Conservation (phyloP, 2,113 vertebrate genomes). For the Pluvianellus socialis region DNA sequence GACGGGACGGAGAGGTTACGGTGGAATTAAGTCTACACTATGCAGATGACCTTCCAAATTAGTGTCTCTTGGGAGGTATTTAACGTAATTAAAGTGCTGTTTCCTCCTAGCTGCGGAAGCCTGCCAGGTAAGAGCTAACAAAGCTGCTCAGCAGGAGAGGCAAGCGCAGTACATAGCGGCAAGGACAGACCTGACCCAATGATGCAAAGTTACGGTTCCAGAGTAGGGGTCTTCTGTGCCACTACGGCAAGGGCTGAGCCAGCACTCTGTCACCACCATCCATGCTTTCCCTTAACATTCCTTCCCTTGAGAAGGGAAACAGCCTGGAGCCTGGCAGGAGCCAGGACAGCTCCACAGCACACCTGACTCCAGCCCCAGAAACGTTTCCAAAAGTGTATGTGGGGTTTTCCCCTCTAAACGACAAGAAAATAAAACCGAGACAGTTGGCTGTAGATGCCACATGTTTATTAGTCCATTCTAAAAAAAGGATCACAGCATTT, state of each 20-base stretch:
- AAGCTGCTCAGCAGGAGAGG: neutral
- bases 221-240: neutral
- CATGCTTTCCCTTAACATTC: too few relatives aligned
- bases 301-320: neutral
- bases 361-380: neutral
- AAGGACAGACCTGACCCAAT: neutral
- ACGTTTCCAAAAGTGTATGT: neutral
- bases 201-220: fast-evolving
- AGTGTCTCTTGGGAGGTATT: neutral
- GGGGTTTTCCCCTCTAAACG: fast-evolving
- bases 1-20: too few relatives aligned
- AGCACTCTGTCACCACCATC: fast-evolving
- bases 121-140: neutral
- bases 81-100: neutral
- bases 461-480: conserved; percentile 50
- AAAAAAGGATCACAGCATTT: conserved; percentile 15
- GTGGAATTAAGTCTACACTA: fast-evolving
- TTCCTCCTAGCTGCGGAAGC: neutral
- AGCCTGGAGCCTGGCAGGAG: neutral
- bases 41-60: neutral
- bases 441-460: neutral
- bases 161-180: fast-evolving
- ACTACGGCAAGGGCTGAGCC: fast-evolving
- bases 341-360: neutral
- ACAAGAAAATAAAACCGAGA: neutral